Evolutionary conservation across 2,888 invertebrate species (phyloP).

Genomic region (Rhamnusium bicolor): DNA sequence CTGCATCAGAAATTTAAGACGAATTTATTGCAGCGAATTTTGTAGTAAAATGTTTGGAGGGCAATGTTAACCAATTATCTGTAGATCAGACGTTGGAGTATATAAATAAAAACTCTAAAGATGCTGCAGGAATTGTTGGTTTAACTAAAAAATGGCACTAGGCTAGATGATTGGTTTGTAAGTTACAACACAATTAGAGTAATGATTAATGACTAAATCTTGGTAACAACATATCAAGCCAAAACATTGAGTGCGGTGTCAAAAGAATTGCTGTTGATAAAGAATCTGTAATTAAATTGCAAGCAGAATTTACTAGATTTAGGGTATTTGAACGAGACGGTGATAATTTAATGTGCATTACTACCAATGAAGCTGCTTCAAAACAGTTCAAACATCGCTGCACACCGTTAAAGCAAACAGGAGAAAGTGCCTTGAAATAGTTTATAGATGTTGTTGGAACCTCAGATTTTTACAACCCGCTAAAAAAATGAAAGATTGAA

Average conservation of each 20-base stretch:
- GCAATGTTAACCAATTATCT: constrained; percentile 40
- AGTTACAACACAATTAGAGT: constrained; percentile 36
- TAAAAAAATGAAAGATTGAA: constrained; percentile 12
- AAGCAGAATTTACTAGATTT: neutral
- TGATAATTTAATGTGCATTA: neutral
- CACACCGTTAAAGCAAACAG: neutral
- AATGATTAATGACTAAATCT: neutral
- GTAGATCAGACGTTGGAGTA: constrained; percentile 44
- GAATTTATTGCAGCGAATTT: constrained; percentile 41
- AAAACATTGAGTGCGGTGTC: constrained; percentile 3
- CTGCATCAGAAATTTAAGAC: constrained; percentile 32
- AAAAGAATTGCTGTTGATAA: constrained; percentile 10
- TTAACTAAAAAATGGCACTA: constrained; percentile 21
- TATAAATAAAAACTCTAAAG: constrained; percentile 41
- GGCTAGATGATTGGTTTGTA: constrained; percentile 41
- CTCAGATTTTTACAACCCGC: neutral
- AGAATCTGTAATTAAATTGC: neutral
- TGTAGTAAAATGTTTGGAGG: constrained; percentile 15
- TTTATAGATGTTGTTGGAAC: neutral
- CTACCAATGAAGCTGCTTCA: neutral
- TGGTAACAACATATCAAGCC: neutral
- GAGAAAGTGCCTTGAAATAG: constrained; percentile 1
- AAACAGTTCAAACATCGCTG: neutral
- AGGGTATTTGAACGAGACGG: neutral
- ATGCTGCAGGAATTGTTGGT: constrained; percentile 13